Base-by-base conservation (phyloP, 1,140 invertebrate genomes). In the Eciton burchellii region DNA sequence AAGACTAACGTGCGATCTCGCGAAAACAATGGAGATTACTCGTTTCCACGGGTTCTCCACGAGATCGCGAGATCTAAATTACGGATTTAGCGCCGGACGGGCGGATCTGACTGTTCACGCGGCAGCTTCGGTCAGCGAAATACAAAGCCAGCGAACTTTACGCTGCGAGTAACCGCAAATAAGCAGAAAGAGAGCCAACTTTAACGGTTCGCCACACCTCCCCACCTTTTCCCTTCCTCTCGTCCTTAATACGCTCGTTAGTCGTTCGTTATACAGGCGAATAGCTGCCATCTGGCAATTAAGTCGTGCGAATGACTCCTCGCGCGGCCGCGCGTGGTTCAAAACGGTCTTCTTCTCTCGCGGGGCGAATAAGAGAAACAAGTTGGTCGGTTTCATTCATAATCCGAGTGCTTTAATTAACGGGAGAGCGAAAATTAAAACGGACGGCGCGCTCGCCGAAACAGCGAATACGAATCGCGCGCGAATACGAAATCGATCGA, bases 271-370 rank as follows among this genome's bases (percentile, higher is more conserved):
- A 83, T 84, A 72, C 65, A 66, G 49, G 66, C 72, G 66, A 84
- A 84, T 57, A 79, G 82, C 81, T 84, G 79, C 41, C 74, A 83
- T 59, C 77, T 81, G 82, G 81, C 81, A 82, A 85, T 82, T 82
- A 85, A 84, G 57, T 84, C 79, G 68, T 81, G 35, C 66, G 59
- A 56, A 65, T n/a, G 68, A 16, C 21, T 43, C 26, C 41, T 62
- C 19, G 49, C 5, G 41, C 1, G 45, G 35, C 16, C 11, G n/a
- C n/a, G n/a, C n/a, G 4, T 24, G 24, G 8, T 16, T 12, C 21
- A 21, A 74, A 60, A 43, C 19, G 62, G 19, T 76, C 26, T 45
- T 54, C 24, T 21, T 19, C 8, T 6, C 21, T 19, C 12, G 19
- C 35, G 57, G 1, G 26, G 16, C 26, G 1, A 47, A 21, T 8